Base-by-base conservation (phyloP, 2,888 invertebrate genomes). In the Vanessa cardui region DNA sequence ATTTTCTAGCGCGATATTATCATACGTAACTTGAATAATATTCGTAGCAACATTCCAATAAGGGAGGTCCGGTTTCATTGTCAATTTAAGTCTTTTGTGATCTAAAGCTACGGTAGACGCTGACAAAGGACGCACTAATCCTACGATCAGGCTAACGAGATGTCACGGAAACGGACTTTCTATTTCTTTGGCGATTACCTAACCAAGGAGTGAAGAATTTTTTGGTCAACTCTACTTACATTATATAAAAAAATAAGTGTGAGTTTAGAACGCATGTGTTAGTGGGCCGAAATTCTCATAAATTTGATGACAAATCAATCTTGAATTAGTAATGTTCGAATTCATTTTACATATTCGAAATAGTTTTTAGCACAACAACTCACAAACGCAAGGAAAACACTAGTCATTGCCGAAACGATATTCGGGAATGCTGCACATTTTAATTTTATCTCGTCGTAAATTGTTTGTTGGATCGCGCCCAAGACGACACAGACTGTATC, bases 71-170 rank as follows among this genome's bases (percentile, higher is more conserved):
- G 73, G 75, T 80, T 76, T 78, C 80, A 80, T 80, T 82, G 83
- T 80, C 84, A 84, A 85, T 84, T 87, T 86, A 86, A 84, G 81
- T 82, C 81, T 80, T 83, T 83, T 76, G 74, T 74, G 64, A 69
- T 75, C 74, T 59, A 75, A 63, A 74, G 75, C 82, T 80, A 79
- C 75, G 74, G 62, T 49, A 68, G 73, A 80, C 83, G 82, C 84
- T 84, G 87, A 82, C 84, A 86, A 85, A 86, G 84, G 82, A 84
- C 82, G 81, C 76, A 80, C 82, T 88, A 88, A 88, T 89, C 87
- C 87, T 83, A 49, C 49, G 59, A 65, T 31, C 52, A 33, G 31
- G 82, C 85, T 88, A 82, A 82, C 81, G 80, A 81, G 73, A 83
- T 85, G 84, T 87, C 82, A 83, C 80, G 73, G 72, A 76, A 76